phyloP scores from a whole-genome alignment of 2,888 invertebrate species.

The Sinhomidia bicolor region DNA sequence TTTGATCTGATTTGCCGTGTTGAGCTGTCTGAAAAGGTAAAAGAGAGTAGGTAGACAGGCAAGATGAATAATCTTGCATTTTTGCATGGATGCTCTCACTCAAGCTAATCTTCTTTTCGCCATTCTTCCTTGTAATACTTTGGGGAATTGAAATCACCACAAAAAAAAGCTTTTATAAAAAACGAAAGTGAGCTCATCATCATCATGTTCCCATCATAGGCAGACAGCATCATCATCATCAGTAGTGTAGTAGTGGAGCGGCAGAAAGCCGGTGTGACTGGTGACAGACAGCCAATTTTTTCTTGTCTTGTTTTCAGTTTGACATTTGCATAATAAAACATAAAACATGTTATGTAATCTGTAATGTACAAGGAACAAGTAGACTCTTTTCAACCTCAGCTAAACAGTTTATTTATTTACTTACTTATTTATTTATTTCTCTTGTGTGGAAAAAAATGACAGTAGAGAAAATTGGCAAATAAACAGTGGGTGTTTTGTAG shows the following conservation, averaged over 20 bases:
- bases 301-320: slow-evolving; percentile 30
- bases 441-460: not conserved
- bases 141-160: too few species aligned
- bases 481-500: not conserved
- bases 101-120: too few species aligned
- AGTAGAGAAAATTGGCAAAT: not conserved
- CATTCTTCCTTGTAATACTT: too few species aligned
- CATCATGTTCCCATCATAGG: not conserved
- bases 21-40: not conserved
- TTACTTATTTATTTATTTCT: not conserved
- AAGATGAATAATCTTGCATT: too few species aligned
- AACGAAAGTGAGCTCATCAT: not conserved
- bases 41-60: too few species aligned
- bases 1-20: not conserved
- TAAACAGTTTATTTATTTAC: not conserved
- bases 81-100: too few species aligned
- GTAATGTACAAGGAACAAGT: not conserved
- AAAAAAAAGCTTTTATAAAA: not conserved
- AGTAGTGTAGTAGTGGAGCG: not conserved
- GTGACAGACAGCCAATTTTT: slow-evolving; percentile 54
- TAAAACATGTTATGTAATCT: not conserved
- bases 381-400: not conserved
- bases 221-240: not conserved
- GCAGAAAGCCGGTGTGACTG: not conserved
- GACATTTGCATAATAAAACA: slow-evolving; percentile 43